These are phyloP conservation scores for Xenopus borealis DNA, from an alignment of 2,113 vertebrate species.

Conservation along the genomic window DNA sequence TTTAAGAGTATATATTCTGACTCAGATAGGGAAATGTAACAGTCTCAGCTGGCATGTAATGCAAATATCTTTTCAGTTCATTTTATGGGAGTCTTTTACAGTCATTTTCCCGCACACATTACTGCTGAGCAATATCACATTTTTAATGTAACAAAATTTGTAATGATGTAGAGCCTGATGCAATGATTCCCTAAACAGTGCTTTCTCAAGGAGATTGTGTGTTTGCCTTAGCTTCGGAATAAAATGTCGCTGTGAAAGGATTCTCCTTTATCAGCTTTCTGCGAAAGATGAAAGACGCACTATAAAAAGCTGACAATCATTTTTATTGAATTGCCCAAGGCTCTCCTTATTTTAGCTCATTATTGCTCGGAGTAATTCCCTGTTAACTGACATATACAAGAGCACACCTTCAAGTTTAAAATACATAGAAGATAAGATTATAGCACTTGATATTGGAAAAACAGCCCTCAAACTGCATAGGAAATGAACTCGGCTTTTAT, in stretches of 20 bases:
- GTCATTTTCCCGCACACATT: no score
- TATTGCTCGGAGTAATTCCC: slow-evolving; percentile 14
- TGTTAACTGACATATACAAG: slow-evolving; percentile 16
- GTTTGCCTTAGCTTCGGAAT: slow-evolving; percentile 43
- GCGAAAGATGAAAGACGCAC: slow-evolving; percentile 53
- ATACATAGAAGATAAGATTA: slow-evolving; percentile 10
- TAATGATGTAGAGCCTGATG: slow-evolving; percentile 47
- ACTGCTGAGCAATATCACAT: slow-evolving; percentile 13
- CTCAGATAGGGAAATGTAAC: no score
- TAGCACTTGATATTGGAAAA: slow-evolving; percentile 14
- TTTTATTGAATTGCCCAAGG: slow-evolving; percentile 34
- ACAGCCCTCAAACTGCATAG: slow-evolving; percentile 14
- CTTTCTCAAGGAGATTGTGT: slow-evolving; percentile 22
- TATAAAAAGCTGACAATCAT: slow-evolving; percentile 33
- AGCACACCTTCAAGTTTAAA: slow-evolving; percentile 12
- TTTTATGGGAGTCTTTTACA: no score
- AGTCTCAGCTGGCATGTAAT: no score
- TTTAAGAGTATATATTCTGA: no score
- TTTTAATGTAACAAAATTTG: slow-evolving; percentile 35
- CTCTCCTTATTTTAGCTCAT: slow-evolving; percentile 38
- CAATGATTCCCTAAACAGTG: slow-evolving; percentile 20
- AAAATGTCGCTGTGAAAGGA: slow-evolving; percentile 21
- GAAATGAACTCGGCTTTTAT: slow-evolving; percentile 28
- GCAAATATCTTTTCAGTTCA: no score
- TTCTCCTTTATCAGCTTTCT: slow-evolving; percentile 41